A percentile compares a stretch with the other conserved stretches of the same genome.
Conservation (phyloP, 2,888 invertebrate genomes). For the Drosophila bunnanda region DNA sequence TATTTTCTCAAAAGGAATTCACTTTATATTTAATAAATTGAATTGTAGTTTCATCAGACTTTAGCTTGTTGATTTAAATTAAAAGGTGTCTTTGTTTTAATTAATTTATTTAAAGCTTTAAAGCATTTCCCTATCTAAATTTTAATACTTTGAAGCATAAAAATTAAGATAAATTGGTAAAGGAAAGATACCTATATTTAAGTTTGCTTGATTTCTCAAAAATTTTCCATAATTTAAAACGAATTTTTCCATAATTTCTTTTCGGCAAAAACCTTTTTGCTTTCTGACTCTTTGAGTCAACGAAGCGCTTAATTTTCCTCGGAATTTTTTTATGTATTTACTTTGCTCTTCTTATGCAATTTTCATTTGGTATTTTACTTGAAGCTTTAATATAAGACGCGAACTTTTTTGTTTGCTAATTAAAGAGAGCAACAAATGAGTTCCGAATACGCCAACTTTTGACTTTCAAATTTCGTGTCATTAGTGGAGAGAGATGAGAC, state of each 20-base stretch:
- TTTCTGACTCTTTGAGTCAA: slow-evolving; percentile 10
- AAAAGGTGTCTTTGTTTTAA: not conserved
- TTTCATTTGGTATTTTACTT: slow-evolving; percentile 23
- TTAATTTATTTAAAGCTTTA: not conserved
- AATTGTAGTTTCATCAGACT: not conserved
- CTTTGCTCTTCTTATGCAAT: slow-evolving; percentile 52
- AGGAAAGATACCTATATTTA: not conserved
- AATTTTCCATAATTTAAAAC: slow-evolving; percentile 5
- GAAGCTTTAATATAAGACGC: slow-evolving; percentile 48
- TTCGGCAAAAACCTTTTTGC: not conserved
- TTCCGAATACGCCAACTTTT: slow-evolving; percentile 21
- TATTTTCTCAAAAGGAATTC: too few relatives aligned
- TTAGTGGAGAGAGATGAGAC: slow-evolving; percentile 34
- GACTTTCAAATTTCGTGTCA: slow-evolving; percentile 37
- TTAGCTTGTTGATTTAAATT: not conserved
- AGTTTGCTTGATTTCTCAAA: not conserved
- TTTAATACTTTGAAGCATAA: not conserved
- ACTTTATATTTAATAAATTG: not conserved
- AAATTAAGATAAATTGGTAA: too few relatives aligned
- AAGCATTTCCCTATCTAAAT: not conserved
- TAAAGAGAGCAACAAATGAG: slow-evolving; percentile 48
- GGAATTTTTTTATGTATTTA: slow-evolving; percentile 8
- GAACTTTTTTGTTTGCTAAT: slow-evolving; percentile 51
- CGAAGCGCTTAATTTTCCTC: slow-evolving; percentile 28
- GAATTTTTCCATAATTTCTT: slow-evolving; percentile 8